phyloP scores from a whole-genome alignment of 2,797 vertebrate species.

The Crenuchus spilurus region DNA sequence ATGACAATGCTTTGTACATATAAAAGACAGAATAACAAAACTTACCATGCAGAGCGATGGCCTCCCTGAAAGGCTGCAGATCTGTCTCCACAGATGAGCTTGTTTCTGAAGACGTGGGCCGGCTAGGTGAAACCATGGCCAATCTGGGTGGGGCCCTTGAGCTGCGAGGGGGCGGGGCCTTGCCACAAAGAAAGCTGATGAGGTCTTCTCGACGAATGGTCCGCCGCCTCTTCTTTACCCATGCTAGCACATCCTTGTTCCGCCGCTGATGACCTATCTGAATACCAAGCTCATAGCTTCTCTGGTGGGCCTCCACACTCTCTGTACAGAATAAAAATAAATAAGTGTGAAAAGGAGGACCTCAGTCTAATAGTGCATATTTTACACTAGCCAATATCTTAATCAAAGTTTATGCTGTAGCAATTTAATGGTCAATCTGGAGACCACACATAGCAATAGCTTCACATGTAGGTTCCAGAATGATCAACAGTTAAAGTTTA shows the following conservation, averaged over 20 bases:
- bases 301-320: conserved; percentile 92
- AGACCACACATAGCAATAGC: too few relatives aligned
- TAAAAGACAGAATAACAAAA: not conserved
- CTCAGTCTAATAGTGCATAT: too few relatives aligned
- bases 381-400: too few relatives aligned
- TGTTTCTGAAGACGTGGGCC: conserved; percentile 90
- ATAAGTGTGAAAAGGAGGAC: too few relatives aligned
- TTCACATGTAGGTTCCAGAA: too few relatives aligned
- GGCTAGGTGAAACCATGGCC: conserved; percentile 92
- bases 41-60: conserved; percentile 97
- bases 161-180: conserved; percentile 93
- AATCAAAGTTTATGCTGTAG: too few relatives aligned
- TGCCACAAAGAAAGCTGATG: conserved; percentile 98
- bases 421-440: too few relatives aligned
- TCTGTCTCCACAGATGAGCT: conserved; percentile 96
- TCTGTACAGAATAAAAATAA: conserved; percentile 74
- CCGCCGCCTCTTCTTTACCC: conserved; percentile 98
- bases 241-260: conserved; percentile 97
- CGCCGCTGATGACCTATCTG: conserved; percentile 95
- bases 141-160: conserved; percentile 92
- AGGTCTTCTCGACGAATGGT: conserved; percentile 97
- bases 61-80: conserved; percentile 99
- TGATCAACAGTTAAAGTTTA: too few relatives aligned
- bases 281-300: conserved; percentile 95
- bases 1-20: too few relatives aligned